These are phyloP conservation scores for Habrosyne pyritoides DNA, from an alignment of 2,888 invertebrate genomes.

Conservation along the genomic window DNA sequence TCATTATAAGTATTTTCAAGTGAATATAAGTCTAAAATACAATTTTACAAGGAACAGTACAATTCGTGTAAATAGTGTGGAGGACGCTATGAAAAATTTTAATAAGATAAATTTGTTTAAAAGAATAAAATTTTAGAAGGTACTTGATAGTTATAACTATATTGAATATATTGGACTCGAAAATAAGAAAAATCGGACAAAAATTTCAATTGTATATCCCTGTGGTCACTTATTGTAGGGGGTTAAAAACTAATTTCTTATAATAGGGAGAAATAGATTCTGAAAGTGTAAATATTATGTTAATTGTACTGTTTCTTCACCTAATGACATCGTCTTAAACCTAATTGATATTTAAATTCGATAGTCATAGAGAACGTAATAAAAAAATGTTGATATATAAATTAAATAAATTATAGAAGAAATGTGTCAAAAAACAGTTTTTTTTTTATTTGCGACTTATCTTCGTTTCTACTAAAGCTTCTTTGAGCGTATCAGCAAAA, in stretches of 20 bases:
- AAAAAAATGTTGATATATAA: too few relatives aligned
- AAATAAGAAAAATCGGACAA: not conserved
- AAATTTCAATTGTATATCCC: not conserved
- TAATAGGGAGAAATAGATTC: not conserved
- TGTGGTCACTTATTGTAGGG: slow-evolving; percentile 2
- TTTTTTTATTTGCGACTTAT: not conserved
- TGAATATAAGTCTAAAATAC: not conserved
- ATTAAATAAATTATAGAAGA: too few relatives aligned
- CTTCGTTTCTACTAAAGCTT: not conserved
- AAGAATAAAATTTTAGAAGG: not conserved
- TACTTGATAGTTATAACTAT: not conserved
- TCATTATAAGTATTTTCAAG: too few relatives aligned
- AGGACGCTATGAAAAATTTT: not conserved
- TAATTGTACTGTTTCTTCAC: not conserved
- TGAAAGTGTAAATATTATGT: not conserved
- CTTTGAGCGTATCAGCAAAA: not conserved
- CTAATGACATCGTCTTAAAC: not conserved
- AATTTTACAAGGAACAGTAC: not conserved
- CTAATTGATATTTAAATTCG: not conserved
- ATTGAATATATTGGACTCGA: not conserved
- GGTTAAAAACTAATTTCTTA: not conserved
- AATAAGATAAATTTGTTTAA: not conserved
- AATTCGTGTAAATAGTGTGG: not conserved
- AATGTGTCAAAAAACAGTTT: too few relatives aligned
- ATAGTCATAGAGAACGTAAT: not conserved